Evolutionary conservation across 1,140 invertebrate species (phyloP).

Genomic region (Drosophila novamexicana): DNA sequence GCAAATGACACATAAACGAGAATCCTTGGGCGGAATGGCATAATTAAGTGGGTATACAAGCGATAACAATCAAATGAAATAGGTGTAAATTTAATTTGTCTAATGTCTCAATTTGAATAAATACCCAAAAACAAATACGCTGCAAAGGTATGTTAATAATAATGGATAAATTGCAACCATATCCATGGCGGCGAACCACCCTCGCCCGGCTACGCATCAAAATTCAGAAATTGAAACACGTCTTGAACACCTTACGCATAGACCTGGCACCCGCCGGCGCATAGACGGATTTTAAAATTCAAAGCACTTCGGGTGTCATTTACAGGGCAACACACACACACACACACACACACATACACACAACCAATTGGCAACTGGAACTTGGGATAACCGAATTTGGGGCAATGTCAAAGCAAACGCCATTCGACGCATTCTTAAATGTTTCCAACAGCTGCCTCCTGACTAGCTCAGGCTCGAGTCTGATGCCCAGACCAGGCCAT

Average conservation of each 20-base stretch:
- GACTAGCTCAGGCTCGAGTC: not conserved
- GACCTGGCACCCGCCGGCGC: not conserved
- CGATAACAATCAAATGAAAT: conserved; percentile 81
- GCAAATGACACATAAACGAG: conserved; percentile 37
- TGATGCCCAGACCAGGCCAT: not conserved
- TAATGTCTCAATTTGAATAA: conserved; percentile 84
- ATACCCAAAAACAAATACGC: conserved; percentile 40
- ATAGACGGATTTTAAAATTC: conserved; percentile 70
- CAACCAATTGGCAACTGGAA: conserved; percentile 57
- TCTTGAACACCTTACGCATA: conserved; percentile 25
- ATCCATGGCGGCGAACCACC: conserved; percentile 39
- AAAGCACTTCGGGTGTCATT: conserved; percentile 73
- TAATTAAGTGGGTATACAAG: conserved; percentile 74
- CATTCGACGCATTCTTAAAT: conserved; percentile 72
- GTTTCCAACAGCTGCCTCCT: conserved; percentile 48
- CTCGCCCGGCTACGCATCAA: conserved; percentile 25
- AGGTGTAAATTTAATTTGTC: conserved; percentile 84
- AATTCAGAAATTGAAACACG: conserved; percentile 64
- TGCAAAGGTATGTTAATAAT: conserved; percentile 63
- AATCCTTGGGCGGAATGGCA: conserved; percentile 42
- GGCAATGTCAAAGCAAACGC: conserved; percentile 23
- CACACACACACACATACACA: not conserved
- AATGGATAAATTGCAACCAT: conserved; percentile 40
- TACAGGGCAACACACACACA: conserved; percentile 41
- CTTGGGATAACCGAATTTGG: conserved; percentile 64